Conservation (phyloP, 2,797 vertebrate genomes). For the Leontopithecus rosalia region DNA sequence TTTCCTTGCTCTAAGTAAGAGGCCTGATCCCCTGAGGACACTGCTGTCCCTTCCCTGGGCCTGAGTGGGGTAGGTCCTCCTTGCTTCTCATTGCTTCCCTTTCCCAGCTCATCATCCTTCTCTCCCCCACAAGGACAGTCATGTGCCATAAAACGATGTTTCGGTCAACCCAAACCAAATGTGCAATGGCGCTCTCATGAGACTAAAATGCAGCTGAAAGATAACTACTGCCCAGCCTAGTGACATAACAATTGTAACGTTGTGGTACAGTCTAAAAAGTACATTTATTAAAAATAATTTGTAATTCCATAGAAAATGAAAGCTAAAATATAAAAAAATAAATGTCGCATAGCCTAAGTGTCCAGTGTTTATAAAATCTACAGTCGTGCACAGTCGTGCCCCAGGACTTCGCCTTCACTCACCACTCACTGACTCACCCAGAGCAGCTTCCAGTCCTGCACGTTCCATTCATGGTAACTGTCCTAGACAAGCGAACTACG, state of each 20-base stretch:
- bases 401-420: not conserved
- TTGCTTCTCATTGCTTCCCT: not conserved
- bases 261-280: not conserved
- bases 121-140: not conserved
- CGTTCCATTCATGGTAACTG: not conserved
- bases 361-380: not conserved
- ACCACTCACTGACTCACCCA: too few species aligned
- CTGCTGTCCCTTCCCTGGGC: not conserved
- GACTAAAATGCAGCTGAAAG: not conserved
- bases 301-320: too few species aligned
- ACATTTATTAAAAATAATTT: too few species aligned
- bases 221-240: not conserved
- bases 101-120: not conserved
- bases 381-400: not conserved
- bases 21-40: too few species aligned
- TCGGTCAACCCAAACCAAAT: not conserved
- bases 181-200: too few species aligned
- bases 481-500: not conserved
- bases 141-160: accelerated
- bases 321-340: too few species aligned
- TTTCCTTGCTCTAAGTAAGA: not conserved
- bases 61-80: too few species aligned
- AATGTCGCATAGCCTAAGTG: not conserved
- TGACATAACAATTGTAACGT: not conserved
- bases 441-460: not conserved